Conservation (phyloP, 2,797 vertebrate species). For the Lophius americanus region DNA sequence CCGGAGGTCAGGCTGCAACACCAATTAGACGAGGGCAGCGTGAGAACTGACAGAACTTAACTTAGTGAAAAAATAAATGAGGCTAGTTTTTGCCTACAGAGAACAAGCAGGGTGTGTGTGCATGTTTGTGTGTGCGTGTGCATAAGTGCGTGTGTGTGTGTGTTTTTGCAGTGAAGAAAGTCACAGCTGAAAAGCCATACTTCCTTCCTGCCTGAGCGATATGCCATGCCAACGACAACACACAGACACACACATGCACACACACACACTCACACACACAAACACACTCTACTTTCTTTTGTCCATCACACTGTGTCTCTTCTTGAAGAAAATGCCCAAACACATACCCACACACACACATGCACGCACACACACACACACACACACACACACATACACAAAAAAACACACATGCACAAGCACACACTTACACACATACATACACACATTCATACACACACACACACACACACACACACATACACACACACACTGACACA, state of each 20-base stretch:
- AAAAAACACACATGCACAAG: conserved; percentile 12
- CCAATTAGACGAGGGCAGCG: conserved; percentile 39
- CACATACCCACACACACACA: conserved; percentile 13
- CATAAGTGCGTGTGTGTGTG: conserved; percentile 21
- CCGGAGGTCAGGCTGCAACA: conserved; percentile 42
- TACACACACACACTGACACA: not conserved
- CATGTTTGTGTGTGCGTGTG: conserved; percentile 7
- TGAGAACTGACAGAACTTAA: conserved; percentile 27
- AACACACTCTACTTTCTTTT: conserved; percentile 19
- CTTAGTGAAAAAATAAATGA: conserved; percentile 27
- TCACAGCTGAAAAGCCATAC: conserved; percentile 56
- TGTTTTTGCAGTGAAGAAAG: conserved; percentile 51
- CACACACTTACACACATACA: conserved; percentile 21
- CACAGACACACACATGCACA: conserved; percentile 13
- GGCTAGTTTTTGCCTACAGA: conserved; percentile 24
- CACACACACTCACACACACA: conserved; percentile 1
- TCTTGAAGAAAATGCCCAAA: conserved; percentile 19
- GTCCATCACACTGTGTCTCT: conserved; percentile 8
- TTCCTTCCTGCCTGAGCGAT: conserved; percentile 73
- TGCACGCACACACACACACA: conserved; percentile 8
- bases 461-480: conserved; percentile 7
- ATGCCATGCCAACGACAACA: conserved; percentile 66
- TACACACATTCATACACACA: not conserved
- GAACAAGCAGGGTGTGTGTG: conserved; percentile 2
- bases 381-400: conserved; percentile 12